These are phyloP conservation scores for Synergus japonicus DNA, from an alignment of 2,888 invertebrate genomes.

Conservation along the genomic window DNA sequence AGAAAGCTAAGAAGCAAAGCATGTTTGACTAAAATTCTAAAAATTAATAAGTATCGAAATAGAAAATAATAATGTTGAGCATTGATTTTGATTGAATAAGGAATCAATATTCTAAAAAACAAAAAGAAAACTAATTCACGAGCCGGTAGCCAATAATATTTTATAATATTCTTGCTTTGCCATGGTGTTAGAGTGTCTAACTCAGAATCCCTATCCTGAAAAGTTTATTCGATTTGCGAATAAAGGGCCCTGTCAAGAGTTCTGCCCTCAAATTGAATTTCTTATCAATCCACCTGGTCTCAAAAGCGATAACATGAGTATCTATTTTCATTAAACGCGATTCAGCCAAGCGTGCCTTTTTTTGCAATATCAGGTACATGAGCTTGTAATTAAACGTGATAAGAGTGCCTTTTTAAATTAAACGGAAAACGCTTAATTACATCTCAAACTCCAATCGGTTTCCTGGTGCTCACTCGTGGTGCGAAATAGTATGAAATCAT, in stretches of 20 bases:
- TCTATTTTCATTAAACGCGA: constrained; percentile 28
- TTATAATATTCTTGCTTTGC: no score
- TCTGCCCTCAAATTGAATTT: constrained; percentile 25
- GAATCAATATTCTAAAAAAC: no score
- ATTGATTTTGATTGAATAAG: no score
- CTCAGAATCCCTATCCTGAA: no score
- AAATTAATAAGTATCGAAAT: no score
- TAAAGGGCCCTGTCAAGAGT: background rate
- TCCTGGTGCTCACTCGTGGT: constrained; percentile 6
- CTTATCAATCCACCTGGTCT: constrained; percentile 23
- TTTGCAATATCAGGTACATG: constrained; percentile 26
- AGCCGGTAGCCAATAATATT: no score
- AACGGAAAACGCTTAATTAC: constrained; percentile 29
- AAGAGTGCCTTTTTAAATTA: constrained; percentile 27
- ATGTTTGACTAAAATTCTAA: no score
- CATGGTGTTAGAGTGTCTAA: no score
- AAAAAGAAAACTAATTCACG: no score
- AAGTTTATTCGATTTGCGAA: no score
- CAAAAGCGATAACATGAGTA: constrained; percentile 15
- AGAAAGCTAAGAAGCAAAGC: no score
- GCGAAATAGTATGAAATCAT: constrained; percentile 14
- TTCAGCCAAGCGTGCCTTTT: constrained; percentile 18
- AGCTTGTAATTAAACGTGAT: constrained; percentile 27
- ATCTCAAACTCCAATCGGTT: constrained; percentile 33
- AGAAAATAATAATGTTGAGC: no score